Evolutionary conservation across 92 coral and sea anemone genomes (phyloP).

Genomic region (Anthopleura xanthogrammica): DNA sequence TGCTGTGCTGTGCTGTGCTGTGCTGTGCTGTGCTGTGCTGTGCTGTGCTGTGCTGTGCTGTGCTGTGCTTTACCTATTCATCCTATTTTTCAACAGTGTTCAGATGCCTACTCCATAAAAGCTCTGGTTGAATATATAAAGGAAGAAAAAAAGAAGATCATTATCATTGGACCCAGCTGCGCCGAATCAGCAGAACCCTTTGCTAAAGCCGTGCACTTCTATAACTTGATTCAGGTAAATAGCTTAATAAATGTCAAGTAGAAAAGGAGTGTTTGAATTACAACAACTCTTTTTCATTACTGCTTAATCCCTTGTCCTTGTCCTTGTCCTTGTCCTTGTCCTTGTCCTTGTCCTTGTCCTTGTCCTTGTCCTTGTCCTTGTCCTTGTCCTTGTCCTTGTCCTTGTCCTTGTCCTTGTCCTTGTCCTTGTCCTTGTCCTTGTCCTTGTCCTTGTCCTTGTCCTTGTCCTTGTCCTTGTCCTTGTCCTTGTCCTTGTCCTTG

Average conservation of each 20-base stretch:
- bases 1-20: too few relatives aligned
- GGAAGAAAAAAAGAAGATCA: slow-evolving; percentile 62
- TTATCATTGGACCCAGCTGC: slow-evolving; percentile 85
- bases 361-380: too few relatives aligned
- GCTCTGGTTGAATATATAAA: slow-evolving; percentile 72
- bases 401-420: neutral
- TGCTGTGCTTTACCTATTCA: neutral
- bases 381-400: too few relatives aligned
- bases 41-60: too few relatives aligned
- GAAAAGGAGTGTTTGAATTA: too few relatives aligned
- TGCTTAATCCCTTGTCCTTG: neutral
- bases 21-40: too few relatives aligned
- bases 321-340: neutral
- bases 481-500: neutral
- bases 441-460: neutral
- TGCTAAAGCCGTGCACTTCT: slow-evolving; percentile 66
- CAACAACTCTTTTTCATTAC: too few relatives aligned
- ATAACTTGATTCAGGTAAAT: slow-evolving; percentile 79
- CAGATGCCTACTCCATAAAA: slow-evolving; percentile 52
- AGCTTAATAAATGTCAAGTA: neutral
- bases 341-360: neutral
- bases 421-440: neutral
- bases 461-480: neutral
- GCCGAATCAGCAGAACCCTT: slow-evolving; percentile 78
- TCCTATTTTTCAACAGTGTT: slow-evolving; percentile 45